Conservation (phyloP, 2,113 vertebrate species). For the Protobothrops flavoviridis region DNA sequence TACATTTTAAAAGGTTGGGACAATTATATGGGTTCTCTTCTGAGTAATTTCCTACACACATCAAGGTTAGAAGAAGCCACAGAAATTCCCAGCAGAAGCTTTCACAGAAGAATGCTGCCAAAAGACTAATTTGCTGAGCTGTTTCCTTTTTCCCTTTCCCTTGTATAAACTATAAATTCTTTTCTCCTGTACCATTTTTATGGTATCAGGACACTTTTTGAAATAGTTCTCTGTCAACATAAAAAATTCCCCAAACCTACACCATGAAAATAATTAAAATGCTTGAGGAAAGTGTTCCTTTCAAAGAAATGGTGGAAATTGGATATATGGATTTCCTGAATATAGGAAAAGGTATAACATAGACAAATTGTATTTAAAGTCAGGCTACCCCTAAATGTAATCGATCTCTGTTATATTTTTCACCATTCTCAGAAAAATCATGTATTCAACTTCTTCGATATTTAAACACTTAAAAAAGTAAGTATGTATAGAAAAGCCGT, state of each 20-base stretch:
- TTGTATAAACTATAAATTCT: not conserved
- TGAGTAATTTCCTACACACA: not conserved
- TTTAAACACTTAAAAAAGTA: not conserved
- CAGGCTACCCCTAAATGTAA: not conserved
- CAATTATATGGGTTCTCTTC: not conserved
- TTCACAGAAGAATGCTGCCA: conserved; percentile 21
- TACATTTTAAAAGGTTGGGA: conserved; percentile 4
- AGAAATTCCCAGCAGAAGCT: not conserved
- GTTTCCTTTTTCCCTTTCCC: not conserved
- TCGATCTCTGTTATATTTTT: not conserved
- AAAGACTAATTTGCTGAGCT: not conserved
- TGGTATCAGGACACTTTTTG: not conserved
- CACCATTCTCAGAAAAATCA: not conserved
- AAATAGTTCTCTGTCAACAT: not conserved
- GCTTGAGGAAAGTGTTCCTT: not conserved
- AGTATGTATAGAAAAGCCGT: not conserved
- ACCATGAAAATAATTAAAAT: not conserved
- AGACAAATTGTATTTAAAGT: not conserved
- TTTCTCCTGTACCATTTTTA: not conserved
- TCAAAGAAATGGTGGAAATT: not conserved
- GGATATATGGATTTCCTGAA: not conserved
- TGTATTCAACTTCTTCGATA: not conserved
- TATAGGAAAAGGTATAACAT: not conserved
- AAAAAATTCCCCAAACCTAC: not conserved
- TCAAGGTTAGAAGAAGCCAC: not conserved